Base-by-base conservation (phyloP, 2,888 invertebrate species). In the Thymelicus lineola region DNA sequence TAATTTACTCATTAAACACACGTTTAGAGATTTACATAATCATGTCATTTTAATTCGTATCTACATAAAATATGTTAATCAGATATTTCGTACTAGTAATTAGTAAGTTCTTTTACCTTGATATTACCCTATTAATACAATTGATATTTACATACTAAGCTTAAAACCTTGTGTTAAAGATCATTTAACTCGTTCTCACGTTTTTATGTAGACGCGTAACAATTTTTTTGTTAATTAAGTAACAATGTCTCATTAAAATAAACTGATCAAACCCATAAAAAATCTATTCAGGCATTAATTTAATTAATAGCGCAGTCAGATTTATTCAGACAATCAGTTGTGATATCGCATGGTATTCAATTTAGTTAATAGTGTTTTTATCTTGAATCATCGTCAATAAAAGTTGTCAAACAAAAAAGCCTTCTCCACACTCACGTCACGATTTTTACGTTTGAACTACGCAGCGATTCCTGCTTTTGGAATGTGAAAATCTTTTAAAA, bases 401-500 rank as follows among this genome's bases (percentile, higher is more conserved):
- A 38, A 4, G 42, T 42, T 42, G 42, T 7, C 28, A 28, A 28
- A 28, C 28, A 42, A 28, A 42, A 42, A 46, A 73, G 28, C 28
- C 60, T 10, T 65, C 15, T 76, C 73, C 53, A 71, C 62, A 70
- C 20, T 66, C 38, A 36, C 0, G 10, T 17, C 46, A 7, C 10
- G 7, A 4, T 64, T 53, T 66, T 63, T 67, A 55, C 48, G 63
- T 28, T 45, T 20, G 46, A 58, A 46, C 17, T 58, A 17, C 15
- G 7, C 20, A 42, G 53, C 64, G 72, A 73, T 71, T 72, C 66
- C 70, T 73, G 71, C 65, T 70, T 72, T 68, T 53, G 64, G 28
- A 73, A 68, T 71, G 66, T 61, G 66, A 71, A 67, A 72, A 60
- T 50, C 59, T 74, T 50, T 50, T 66, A 50, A 63, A 63, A 71